These are phyloP conservation scores for Stenolophus ochropezus DNA, from an alignment of 2,888 invertebrate genomes.

Conservation along the genomic window DNA sequence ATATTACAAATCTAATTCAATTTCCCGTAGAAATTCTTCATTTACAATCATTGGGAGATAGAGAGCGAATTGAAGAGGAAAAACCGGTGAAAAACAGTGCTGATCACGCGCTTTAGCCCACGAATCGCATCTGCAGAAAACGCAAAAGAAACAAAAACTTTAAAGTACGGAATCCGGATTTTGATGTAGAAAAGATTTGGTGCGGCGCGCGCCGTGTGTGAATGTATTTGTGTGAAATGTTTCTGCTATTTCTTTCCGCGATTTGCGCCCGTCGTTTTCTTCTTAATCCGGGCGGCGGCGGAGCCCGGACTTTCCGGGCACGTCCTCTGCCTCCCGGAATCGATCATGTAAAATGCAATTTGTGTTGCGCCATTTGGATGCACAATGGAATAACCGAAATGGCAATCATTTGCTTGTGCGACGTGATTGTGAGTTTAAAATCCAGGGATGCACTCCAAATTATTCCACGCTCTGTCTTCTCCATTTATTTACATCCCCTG, in stretches of 20 bases:
- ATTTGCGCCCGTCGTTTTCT: constrained; percentile 50
- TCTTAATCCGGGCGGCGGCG: constrained; percentile 36
- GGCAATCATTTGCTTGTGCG: constrained; percentile 53
- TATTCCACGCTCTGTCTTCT: neutral
- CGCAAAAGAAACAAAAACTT: constrained; percentile 41
- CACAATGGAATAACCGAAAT: constrained; percentile 56
- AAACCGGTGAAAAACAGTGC: constrained; percentile 22
- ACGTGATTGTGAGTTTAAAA: constrained; percentile 44
- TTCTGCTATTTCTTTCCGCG: constrained; percentile 51
- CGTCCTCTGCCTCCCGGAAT: constrained; percentile 41
- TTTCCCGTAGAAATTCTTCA: constrained; percentile 28
- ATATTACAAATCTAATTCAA: constrained; percentile 39
- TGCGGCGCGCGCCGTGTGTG: neutral
- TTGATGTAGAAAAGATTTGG: constrained; percentile 47
- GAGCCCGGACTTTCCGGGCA: constrained; percentile 25
- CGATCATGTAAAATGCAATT: constrained; percentile 57
- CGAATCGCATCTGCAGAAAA: constrained; percentile 30
- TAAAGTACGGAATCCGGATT: constrained; percentile 45
- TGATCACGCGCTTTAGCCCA: constrained; percentile 39
- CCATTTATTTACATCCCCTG: neutral
- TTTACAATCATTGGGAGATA: constrained; percentile 30
- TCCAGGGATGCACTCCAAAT: constrained; percentile 24
- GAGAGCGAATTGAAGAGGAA: constrained; percentile 19
- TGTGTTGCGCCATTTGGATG: constrained; percentile 54
- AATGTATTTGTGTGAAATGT: constrained; percentile 36